Evolutionary conservation across 2,797 vertebrate species (phyloP), one percentile per base, ranked within the genome.

Genomic region (Scolopax rusticola): DNA sequence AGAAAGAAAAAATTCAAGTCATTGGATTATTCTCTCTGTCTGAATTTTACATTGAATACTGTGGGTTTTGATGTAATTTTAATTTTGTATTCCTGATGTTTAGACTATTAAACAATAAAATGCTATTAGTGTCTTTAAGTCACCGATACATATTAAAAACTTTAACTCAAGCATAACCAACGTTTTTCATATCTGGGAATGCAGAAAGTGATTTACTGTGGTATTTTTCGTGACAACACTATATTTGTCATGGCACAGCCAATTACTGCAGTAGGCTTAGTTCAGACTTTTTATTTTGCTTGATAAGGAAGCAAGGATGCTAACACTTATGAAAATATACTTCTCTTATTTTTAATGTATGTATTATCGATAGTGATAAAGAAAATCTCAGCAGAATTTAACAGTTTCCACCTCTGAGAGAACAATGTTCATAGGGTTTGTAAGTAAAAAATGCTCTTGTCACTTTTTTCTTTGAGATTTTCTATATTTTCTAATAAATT

Each of bases 401-500:
- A 53, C 25, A 36, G 18, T 57, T 85, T 96, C 32, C 38, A 8
- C 8, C 33, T 74, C 38, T 65, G 64, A 78, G 9, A 45, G 25
- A 87, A 86, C 15, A 85, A 17, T 30, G 11, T 33, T 84, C 38
- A n/a, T 24, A 51, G 5, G 7, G 7, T 70, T 65, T 69, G 17
- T 61, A 87, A 80, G 60, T 40, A 86, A 95, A 91, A 95, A 91
- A 65, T 28, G 27, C 14, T 38, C 21, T n/a, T 30, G 4, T 63
- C 17, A 73, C 24, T 47, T 36, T 83, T 85, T 74, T 70, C 7
- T 65, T 75, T 28, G 51, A 57, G 41, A 4, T 88, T 96, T 81
- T 87, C 57, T 75, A 2, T 15, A 64, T 82, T 95, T 95, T 91
- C 71, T 64, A 60, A 59, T 83, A 74, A 88, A 70, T 92, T 95